Base-by-base conservation (phyloP, 23 tunicate species). In the Trididemnum miniatum region DNA sequence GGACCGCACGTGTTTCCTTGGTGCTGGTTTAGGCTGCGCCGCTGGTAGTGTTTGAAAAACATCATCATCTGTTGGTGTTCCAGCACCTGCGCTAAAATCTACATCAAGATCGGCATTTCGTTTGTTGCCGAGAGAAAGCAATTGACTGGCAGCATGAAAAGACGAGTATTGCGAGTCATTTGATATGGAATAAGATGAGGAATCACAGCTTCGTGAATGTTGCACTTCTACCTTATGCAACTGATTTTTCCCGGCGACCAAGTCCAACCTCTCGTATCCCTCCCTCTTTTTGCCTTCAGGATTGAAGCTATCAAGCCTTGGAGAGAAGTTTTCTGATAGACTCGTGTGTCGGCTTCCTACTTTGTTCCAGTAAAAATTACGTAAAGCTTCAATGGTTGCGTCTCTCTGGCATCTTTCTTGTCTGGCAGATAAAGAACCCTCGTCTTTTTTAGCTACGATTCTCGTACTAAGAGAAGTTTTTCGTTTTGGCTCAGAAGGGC, bases 1-100 rank as follows among this genome's bases (percentile, higher is more conserved):
- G 0, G 89, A 85, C 12, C 89, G 67, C 30, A 35, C 36, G 33
- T 76, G 89, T 38, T 57, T 26, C 20, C 89, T 51, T n/a, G 79
- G 59, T 5, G 79, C 57, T 37, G 79, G 79, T n/a, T n/a, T 38
- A 2, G 79, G 79, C 9, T 39, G 67, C 18, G 39, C 39, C 4
- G 29, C 37, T 69, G 15, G 38, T 37, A 31, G 29, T 32, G 75
- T 5, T n/a, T n/a, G n/a, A n/a, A n/a, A n/a, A n/a, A n/a, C n/a
- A n/a, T n/a, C n/a, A n/a, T n/a, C n/a, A n/a, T n/a, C n/a, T n/a
- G n/a, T n/a, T n/a, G n/a, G n/a, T n/a, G n/a, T n/a, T n/a, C n/a
- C n/a, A 5, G 75, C 75, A 3, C 9, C 12, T 69, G 7, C 26
- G 54, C 15, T 44, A 15, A 9, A 7, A 15, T 44, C 12, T 44